Evolutionary conservation across 2,797 vertebrate genomes (phyloP).

Genomic region (Hyperoplus lanceolatus): DNA sequence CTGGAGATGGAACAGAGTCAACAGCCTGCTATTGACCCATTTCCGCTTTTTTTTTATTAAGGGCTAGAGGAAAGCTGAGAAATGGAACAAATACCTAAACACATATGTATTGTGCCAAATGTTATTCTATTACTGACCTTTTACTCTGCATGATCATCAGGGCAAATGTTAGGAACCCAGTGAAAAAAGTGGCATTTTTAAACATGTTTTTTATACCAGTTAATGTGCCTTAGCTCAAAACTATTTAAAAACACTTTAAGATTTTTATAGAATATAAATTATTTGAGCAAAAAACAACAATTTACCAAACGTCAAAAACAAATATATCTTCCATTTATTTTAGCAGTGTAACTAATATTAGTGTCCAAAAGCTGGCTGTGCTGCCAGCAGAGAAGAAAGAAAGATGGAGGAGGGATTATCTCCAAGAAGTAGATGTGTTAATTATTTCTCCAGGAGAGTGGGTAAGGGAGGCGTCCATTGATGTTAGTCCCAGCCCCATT

Average conservation of each 20-base stretch:
- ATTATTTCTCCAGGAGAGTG: conserved; percentile 22
- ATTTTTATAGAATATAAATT: not conserved
- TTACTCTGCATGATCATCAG: not conserved
- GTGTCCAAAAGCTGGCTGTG: not conserved
- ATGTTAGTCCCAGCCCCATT: conserved; percentile 41
- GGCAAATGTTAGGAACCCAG: not conserved
- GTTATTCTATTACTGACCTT: not conserved
- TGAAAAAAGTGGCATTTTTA: not conserved
- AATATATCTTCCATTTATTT: not conserved
- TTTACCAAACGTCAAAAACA: not conserved
- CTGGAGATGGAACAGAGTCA: not conserved
- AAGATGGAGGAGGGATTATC: conserved; percentile 8
- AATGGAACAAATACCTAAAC: not conserved
- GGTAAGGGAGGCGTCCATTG: conserved; percentile 28
- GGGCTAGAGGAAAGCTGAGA: not conserved
- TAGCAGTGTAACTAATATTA: not conserved
- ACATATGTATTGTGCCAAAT: not conserved
- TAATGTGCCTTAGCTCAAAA: not conserved
- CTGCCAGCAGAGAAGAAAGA: not conserved
- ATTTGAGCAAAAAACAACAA: too few species aligned
- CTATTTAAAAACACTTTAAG: not conserved
- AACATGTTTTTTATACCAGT: not conserved
- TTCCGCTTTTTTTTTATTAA: not conserved
- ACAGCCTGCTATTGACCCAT: conserved; percentile 13
- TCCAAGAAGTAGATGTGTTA: conserved; percentile 13